Conservation (phyloP, 1,140 invertebrate genomes). For the Macrostomum lignano region DNA sequence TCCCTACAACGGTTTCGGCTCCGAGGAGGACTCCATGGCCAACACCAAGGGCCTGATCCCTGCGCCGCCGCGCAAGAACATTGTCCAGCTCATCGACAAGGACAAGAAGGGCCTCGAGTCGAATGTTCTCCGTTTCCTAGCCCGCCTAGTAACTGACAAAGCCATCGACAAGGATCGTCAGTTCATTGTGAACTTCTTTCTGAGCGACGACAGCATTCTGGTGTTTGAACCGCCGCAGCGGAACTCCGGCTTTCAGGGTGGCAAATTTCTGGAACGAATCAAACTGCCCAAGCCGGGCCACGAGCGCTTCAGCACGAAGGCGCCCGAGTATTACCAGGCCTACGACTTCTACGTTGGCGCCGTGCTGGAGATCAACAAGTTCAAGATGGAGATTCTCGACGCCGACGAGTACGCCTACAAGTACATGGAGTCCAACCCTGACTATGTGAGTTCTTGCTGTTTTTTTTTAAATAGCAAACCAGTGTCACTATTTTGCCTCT, state of each 20-base stretch:
- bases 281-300: conserved; percentile 44
- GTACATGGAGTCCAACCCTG: conserved; percentile 41
- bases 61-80: conserved; percentile 23
- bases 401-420: conserved; percentile 55
- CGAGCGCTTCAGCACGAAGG: conserved; percentile 26
- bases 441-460: neutral
- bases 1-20: conserved; percentile 29
- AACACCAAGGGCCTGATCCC: conserved; percentile 19
- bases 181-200: conserved; percentile 50
- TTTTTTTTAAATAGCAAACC: too few relatives aligned
- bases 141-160: conserved; percentile 40
- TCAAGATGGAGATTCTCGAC: conserved; percentile 42
- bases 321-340: conserved; percentile 42
- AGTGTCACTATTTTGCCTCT: too few relatives aligned
- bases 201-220: conserved; percentile 50
- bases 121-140: conserved; percentile 46
- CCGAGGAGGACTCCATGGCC: conserved; percentile 27
- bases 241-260: too few relatives aligned
- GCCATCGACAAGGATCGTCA: conserved; percentile 37
- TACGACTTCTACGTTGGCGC: conserved; percentile 52
- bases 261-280: conserved; percentile 35
- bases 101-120: conserved; percentile 37
- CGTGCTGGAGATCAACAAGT: conserved; percentile 40
- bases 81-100: conserved; percentile 27
- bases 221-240: conserved; percentile 42